phyloP scores from a whole-genome alignment of 53 echinoderm and acorn worm species.

The Astropecten irregularis region DNA sequence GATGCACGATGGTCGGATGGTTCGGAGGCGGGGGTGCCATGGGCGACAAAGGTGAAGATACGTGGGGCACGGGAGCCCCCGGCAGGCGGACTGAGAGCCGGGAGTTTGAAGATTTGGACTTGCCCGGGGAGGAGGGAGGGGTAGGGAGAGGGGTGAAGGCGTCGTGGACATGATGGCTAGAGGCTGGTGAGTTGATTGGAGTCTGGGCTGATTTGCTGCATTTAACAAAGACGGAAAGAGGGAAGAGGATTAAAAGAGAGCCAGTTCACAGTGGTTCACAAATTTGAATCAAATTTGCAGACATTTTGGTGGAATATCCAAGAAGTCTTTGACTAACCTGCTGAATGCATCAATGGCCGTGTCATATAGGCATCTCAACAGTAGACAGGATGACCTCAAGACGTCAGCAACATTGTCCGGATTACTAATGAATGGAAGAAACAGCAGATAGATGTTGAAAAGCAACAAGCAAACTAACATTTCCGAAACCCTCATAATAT shows the following conservation, averaged over 20 bases:
- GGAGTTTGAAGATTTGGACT: not conserved
- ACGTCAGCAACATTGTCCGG: conserved; percentile 50
- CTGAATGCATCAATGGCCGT: conserved; percentile 85
- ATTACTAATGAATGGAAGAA: conserved; percentile 24
- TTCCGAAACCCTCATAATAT: not conserved
- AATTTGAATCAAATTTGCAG: not conserved
- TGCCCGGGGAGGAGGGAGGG: conserved; percentile 72
- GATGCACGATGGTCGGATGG: conserved; percentile 94
- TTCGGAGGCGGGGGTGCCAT: conserved; percentile 36
- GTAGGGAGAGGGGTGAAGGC: conserved; percentile 83
- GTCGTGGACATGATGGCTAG: conserved; percentile 79
- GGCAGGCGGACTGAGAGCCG: conserved; percentile 14
- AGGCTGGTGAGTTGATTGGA: conserved; percentile 70
- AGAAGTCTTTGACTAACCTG: conserved; percentile 48
- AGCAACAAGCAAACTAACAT: too few relatives aligned
- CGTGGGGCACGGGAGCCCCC: conserved; percentile 7
- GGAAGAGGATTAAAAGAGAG: not conserved
- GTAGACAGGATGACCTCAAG: conserved; percentile 71
- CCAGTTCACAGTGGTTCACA: too few relatives aligned
- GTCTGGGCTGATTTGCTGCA: conserved; percentile 80
- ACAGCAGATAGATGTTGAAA: not conserved
- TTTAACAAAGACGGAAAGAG: too few relatives aligned
- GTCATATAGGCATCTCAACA: conserved; percentile 84
- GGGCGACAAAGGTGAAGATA: conserved; percentile 35
- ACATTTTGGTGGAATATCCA: not conserved